Evolutionary conservation across 2,113 vertebrate genomes (phyloP).

Genomic region (Arenaria interpres): DNA sequence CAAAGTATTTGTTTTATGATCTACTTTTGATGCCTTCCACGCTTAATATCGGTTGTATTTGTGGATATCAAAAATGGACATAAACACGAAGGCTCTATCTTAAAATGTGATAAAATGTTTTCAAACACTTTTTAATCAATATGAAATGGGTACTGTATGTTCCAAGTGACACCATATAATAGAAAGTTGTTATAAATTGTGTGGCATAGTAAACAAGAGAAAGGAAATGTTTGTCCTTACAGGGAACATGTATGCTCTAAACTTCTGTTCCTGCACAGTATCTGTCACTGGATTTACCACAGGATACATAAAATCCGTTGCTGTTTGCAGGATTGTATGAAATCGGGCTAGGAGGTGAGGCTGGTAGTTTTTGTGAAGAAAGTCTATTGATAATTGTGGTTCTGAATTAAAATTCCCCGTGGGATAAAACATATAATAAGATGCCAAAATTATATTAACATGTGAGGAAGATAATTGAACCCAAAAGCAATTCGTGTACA

Average conservation of each 20-base stretch:
- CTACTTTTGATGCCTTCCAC: conserved; percentile 23
- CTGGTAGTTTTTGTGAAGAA: neutral
- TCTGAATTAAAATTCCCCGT: conserved; percentile 36
- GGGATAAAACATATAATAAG: conserved; percentile 38
- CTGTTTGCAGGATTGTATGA: neutral
- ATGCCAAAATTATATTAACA: conserved; percentile 28
- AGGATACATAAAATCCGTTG: neutral
- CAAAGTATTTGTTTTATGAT: conserved; percentile 72
- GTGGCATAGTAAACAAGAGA: neutral
- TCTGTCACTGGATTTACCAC: neutral
- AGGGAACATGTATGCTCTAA: neutral
- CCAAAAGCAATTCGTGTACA: conserved; percentile 18
- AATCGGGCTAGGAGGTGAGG: neutral
- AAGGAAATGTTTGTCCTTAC: neutral
- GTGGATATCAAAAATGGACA: conserved; percentile 18
- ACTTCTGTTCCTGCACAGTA: neutral
- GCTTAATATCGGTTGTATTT: conserved; percentile 46
- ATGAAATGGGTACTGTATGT: neutral
- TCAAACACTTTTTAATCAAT: conserved; percentile 28
- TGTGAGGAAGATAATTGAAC: conserved; percentile 48
- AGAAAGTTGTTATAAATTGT: neutral
- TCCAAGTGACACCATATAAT: neutral
- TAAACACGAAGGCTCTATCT: conserved; percentile 14
- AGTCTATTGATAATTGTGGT: conserved; percentile 8
- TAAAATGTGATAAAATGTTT: conserved; percentile 12